phyloP scores from a whole-genome alignment of 2,888 invertebrate genomes.

The Eilema depressum region DNA sequence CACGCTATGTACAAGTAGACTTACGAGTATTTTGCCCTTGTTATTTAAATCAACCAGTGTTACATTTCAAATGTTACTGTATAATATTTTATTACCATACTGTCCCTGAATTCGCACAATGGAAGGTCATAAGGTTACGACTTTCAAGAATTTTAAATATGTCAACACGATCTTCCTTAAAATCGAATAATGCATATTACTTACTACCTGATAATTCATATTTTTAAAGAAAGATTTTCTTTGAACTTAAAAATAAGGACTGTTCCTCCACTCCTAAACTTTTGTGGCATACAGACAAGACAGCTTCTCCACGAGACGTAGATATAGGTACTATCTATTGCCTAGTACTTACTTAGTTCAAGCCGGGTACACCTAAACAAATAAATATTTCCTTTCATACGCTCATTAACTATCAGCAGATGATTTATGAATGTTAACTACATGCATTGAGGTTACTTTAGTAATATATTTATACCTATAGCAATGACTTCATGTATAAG shows the following conservation, averaged over 20 bases:
- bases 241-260: background rate
- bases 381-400: background rate
- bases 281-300: background rate
- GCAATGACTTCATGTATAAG: too few species aligned
- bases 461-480: too few species aligned
- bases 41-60: constrained; percentile 19
- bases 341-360: background rate
- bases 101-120: constrained; percentile 35
- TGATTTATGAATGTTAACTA: background rate
- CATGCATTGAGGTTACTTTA: background rate
- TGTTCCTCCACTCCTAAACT: background rate
- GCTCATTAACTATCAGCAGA: background rate
- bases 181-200: background rate
- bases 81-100: constrained; percentile 28
- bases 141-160: constrained; percentile 10
- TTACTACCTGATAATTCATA: background rate
- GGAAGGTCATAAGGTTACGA: constrained; percentile 43
- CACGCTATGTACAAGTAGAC: constrained; percentile 21
- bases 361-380: background rate
- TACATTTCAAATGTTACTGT: constrained; percentile 24
- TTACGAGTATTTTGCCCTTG: constrained; percentile 24
- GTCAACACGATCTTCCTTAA: background rate
- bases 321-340: background rate
- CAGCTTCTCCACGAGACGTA: background rate
- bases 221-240: background rate